A percentile compares a stretch with the other conserved stretches of the same genome.
Conservation (phyloP, 1,140 invertebrate species). For the Drosophila sp. region DNA sequence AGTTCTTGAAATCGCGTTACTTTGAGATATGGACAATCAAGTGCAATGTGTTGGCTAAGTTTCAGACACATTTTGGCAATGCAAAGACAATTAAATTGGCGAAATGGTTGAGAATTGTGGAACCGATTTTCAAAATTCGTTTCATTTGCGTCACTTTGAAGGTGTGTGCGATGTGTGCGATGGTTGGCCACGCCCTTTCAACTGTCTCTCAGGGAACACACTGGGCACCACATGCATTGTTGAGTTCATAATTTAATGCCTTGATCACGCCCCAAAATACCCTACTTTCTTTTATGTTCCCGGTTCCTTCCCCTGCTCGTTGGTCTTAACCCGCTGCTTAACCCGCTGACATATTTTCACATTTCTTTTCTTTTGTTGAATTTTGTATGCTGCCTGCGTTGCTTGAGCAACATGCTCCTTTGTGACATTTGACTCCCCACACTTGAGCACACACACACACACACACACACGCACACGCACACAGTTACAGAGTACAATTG, state of each 20-base stretch:
- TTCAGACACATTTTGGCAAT: neutral
- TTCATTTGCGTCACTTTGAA: neutral
- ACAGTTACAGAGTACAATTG: constrained; percentile 46
- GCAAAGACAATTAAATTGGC: neutral
- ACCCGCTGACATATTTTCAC: constrained; percentile 60
- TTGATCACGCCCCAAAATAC: constrained; percentile 20
- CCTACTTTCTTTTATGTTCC: neutral
- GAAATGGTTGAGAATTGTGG: constrained; percentile 20
- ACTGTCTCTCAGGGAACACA: neutral
- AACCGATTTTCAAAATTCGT: constrained; percentile 13
- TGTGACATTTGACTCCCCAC: constrained; percentile 75
- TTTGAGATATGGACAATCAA: neutral
- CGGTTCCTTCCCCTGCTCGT: neutral
- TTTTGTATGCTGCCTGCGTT: constrained; percentile 56
- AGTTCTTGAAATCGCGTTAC: neutral
- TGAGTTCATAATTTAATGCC: constrained; percentile 64
- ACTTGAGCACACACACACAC: constrained; percentile 27
- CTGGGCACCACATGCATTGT: constrained; percentile 39
- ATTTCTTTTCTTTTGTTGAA: constrained; percentile 54
- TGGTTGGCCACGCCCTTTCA: constrained; percentile 21
- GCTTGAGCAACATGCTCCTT: constrained; percentile 72
- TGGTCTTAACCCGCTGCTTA: constrained; percentile 40
- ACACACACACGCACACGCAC: constrained; percentile 3
- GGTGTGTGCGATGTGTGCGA: constrained; percentile 1
- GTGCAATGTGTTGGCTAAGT: neutral